Evolutionary conservation across 2,113 vertebrate genomes (phyloP).

Genomic region (Anoura caudifer): DNA sequence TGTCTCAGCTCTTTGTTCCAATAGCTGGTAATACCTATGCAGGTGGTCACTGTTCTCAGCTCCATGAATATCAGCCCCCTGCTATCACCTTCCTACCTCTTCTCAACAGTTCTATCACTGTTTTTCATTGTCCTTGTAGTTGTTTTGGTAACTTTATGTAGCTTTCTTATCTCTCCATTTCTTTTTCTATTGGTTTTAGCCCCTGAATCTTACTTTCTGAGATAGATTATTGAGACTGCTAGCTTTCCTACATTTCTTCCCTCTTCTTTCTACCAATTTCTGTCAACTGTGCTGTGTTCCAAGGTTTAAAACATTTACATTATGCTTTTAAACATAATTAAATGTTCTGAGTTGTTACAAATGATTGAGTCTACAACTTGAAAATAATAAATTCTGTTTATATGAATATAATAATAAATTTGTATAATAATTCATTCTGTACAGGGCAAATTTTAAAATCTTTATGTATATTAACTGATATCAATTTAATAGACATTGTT

Average conservation of each 20-base stretch:
- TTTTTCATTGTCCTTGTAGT: not conserved
- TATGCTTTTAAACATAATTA: slow-evolving; percentile 27
- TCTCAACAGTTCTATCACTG: not conserved
- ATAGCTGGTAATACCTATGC: not conserved
- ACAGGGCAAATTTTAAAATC: not conserved
- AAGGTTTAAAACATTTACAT: not conserved
- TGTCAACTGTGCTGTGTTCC: not conserved
- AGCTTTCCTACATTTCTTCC: not conserved
- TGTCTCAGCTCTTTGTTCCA: not conserved
- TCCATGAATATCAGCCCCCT: not conserved
- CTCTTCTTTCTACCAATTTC: not conserved
- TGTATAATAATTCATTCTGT: not conserved
- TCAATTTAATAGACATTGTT: not conserved
- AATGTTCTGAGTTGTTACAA: not conserved
- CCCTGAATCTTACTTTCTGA: not conserved
- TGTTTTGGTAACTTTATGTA: not conserved
- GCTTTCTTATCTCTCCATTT: not conserved
- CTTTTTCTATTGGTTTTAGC: not conserved
- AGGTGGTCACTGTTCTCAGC: not conserved
- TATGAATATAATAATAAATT: not conserved
- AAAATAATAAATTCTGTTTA: not conserved
- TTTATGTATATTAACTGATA: not conserved
- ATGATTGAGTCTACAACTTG: not conserved
- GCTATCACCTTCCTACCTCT: not conserved
- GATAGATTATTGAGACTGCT: not conserved